These are phyloP conservation scores for Poeciliopsis retropinna DNA, from an alignment of 2,113 vertebrate species.

Conservation along the genomic window DNA sequence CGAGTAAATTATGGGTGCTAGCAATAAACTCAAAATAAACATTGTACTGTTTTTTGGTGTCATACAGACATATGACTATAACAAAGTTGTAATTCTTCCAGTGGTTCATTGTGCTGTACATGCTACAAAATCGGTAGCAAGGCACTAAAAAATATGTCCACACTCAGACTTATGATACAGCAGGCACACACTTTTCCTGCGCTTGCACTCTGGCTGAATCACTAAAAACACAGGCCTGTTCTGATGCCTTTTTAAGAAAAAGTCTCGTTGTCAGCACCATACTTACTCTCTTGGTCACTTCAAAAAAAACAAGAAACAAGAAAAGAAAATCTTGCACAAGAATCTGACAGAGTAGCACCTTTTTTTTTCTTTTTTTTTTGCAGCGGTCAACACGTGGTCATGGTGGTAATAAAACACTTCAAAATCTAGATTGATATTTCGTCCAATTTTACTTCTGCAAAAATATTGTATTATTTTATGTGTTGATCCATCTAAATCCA, in stretches of 20 bases:
- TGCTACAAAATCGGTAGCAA: slow-evolving; percentile 7
- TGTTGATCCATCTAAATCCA: not conserved
- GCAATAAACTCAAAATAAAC: not conserved
- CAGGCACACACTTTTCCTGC: not conserved
- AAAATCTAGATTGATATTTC: not conserved
- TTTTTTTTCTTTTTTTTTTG: not conserved
- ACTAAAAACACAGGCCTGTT: slow-evolving; percentile 26
- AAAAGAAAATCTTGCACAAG: slow-evolving; percentile 1
- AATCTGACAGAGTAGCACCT: slow-evolving; percentile 4
- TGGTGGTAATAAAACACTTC: not conserved
- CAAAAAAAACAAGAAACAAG: not conserved
- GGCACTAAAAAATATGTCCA: not conserved
- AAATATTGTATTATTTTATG: no score
- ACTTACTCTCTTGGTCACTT: slow-evolving; percentile 15
- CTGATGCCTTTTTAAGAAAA: slow-evolving; percentile 14
- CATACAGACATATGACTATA: slow-evolving; percentile 1
- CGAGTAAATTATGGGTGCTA: not conserved
- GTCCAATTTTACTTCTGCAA: not conserved
- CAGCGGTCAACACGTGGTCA: not conserved
- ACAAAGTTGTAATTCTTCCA: not conserved
- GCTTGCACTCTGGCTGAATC: slow-evolving; percentile 30
- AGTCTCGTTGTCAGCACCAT: slow-evolving; percentile 29
- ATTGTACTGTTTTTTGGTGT: not conserved
- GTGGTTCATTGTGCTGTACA: slow-evolving; percentile 10
- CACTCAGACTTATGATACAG: not conserved